These are phyloP conservation scores for Zelleria hepariella DNA, from an alignment of 2,888 invertebrate species.

Conservation along the genomic window DNA sequence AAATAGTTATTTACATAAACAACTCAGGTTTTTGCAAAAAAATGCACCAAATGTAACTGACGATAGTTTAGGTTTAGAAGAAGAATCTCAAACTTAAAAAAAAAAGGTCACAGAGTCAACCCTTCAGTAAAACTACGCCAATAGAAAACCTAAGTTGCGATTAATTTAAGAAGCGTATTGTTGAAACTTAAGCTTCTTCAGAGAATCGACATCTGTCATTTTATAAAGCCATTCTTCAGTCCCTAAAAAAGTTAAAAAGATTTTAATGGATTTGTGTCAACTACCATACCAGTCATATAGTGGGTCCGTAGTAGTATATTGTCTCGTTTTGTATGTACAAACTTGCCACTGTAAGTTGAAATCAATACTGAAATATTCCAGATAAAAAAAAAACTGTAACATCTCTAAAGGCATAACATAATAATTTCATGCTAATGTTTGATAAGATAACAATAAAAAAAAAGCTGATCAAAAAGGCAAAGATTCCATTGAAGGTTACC, in stretches of 20 bases:
- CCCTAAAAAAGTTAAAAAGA: conserved; percentile 19
- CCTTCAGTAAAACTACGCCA: conserved; percentile 7
- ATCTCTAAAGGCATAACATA: no score
- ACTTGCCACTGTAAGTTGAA: no score
- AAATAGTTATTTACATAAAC: no score
- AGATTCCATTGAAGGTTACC: neutral
- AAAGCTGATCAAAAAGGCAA: neutral
- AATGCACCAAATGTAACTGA: conserved; percentile 15
- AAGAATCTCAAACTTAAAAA: conserved; percentile 6
- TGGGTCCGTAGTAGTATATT: no score
- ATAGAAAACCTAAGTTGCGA: conserved; percentile 11
- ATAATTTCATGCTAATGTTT: no score
- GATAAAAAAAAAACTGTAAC: no score
- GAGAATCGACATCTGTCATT: conserved; percentile 11
- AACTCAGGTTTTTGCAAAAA: conserved; percentile 15
- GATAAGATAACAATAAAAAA: no score
- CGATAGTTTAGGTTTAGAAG: conserved; percentile 10
- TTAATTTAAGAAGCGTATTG: conserved; percentile 13
- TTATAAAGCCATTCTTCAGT: conserved; percentile 14
- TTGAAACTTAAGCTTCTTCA: conserved; percentile 8
- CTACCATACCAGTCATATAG: neutral
- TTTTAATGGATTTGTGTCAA: conserved; percentile 14
- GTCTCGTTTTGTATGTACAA: no score
- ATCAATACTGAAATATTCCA: no score
- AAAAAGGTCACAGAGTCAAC: conserved; percentile 13